Evolutionary conservation across 2,888 invertebrate species (phyloP), one percentile per base, ranked within the genome.

Genomic region (Hoplodrina blanda): DNA sequence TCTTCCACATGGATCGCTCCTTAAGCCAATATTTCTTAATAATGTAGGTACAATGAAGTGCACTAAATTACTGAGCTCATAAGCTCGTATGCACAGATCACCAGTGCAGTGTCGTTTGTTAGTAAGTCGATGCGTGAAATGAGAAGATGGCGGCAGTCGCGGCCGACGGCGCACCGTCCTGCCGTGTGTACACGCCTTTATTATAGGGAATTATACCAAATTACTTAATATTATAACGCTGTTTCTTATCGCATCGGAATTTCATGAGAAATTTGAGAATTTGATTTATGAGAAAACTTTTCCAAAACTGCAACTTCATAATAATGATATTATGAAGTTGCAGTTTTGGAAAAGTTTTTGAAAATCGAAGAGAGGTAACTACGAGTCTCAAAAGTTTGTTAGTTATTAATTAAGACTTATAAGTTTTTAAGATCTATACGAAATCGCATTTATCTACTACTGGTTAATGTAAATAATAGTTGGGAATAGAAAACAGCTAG

Each of bases 61-160:
- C 62, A 66, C 52, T 54, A 30, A 63, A 54, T 56, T 46, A 25
- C 30, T 61, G 56, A 55, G 63, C 56, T 44, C 66, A 62, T 61
- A 33, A 53, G n/a, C 10, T 33, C 19, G 44, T 50, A 62, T 73
- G 69, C 44, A 56, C 41, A 25, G 53, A 57, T 60, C 68, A 73
- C 53, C 59, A 76, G 59, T 76, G 73, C 78, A 70, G 68, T 75
- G 62, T 86, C 82, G 85, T 91, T 91, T 90, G 80, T 83, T 74
- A 69, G 87, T 76, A 83, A 71, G 74, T 59, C 80, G 83, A 86
- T 87, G 90, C 91, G 91, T 91, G 91, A 90, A 91, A 91, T 91
- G 86, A 90, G 78, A 61, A 68, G 73, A 66, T 52, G 78, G 81
- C 79, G 73, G 69, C 73, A 69, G 85, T 84, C 85, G 80, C 87